Percentiles rank a stretch among this genome's conserved stretches.
Conservation (phyloP, 2,113 vertebrate genomes). For the Alligator sinensis region DNA sequence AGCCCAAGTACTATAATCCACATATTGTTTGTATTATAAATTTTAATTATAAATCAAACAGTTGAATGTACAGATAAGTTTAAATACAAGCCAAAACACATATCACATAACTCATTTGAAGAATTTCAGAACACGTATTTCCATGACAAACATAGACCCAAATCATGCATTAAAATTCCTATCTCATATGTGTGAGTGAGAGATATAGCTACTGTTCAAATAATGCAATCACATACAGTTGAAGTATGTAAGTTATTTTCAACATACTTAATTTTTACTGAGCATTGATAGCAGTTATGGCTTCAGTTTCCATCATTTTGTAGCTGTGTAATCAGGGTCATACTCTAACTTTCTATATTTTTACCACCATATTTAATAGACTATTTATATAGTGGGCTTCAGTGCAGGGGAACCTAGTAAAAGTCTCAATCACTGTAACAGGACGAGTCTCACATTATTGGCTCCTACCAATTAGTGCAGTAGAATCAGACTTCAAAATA, state of each 20-base stretch:
- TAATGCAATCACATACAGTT: neutral
- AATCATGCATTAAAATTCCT: neutral
- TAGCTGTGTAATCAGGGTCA: neutral
- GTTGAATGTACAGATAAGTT: neutral
- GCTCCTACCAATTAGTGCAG: no score
- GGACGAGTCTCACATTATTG: neutral
- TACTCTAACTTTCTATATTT: neutral
- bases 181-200: neutral
- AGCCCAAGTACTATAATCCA: neutral
- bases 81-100: fast-evolving
- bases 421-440: neutral
- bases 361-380: neutral
- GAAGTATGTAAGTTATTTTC: neutral
- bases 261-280: neutral
- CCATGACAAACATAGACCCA: neutral
- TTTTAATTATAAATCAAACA: neutral
- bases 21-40: neutral
- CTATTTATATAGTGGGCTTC: neutral
- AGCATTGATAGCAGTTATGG: neutral
- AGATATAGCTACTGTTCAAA: neutral
- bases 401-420: neutral
- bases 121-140: neutral
- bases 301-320: no score
- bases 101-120: neutral
- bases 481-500: neutral